Conservation (phyloP, 2,113 vertebrate species). For the Speoplatyrhinus poulsoni region DNA sequence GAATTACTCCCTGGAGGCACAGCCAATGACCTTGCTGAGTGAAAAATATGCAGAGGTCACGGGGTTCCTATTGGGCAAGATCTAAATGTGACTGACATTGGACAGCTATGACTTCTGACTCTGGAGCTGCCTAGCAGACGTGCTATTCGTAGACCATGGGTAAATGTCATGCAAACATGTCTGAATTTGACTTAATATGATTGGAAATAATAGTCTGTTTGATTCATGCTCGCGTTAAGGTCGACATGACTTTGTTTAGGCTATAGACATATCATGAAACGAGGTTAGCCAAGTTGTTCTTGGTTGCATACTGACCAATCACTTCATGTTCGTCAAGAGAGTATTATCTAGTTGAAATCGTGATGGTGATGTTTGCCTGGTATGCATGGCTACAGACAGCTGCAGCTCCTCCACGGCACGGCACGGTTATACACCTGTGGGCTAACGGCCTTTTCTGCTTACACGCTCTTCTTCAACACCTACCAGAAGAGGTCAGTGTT, state of each 20-base stretch:
- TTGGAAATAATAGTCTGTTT: not conserved
- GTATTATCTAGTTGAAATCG: too few species aligned
- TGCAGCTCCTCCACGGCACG: too few species aligned
- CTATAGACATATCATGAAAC: too few species aligned
- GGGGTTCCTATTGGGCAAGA: constrained; percentile 77
- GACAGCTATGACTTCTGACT: constrained; percentile 74
- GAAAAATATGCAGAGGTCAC: constrained; percentile 95
- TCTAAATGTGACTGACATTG: constrained; percentile 82
- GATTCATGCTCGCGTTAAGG: too few species aligned
- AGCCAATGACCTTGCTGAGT: constrained; percentile 87
- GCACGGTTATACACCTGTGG: not conserved
- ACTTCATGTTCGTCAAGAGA: too few species aligned
- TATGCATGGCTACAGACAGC: too few species aligned
- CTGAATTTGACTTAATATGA: constrained; percentile 19
- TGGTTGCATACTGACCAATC: too few species aligned
- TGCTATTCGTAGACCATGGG: constrained; percentile 50
- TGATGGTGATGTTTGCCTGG: too few species aligned
- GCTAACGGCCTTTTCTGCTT: not conserved
- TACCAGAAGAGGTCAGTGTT: constrained; percentile 67
- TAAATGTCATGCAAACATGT: constrained; percentile 63
- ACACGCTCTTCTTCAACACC: not conserved
- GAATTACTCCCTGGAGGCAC: constrained; percentile 86
- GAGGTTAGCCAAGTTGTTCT: too few species aligned
- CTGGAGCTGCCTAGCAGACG: constrained; percentile 29
- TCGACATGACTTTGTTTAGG: too few species aligned